A percentile compares a stretch with the other conserved stretches of the same genome.
Conservation (phyloP, 1,140 invertebrate genomes). For the Tyrophagus putrescentiae region DNA sequence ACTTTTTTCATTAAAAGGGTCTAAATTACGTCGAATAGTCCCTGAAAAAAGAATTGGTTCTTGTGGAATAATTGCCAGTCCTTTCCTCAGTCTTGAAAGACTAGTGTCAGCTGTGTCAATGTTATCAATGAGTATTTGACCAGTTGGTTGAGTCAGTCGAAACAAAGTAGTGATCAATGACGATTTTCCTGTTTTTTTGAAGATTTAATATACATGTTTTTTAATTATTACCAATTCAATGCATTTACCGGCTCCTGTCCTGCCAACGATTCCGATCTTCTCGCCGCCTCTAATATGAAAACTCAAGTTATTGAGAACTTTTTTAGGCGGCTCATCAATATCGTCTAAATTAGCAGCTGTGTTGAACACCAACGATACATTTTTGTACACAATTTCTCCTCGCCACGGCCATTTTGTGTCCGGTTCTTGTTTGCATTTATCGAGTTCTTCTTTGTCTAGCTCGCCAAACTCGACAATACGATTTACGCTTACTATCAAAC, state of each 20-base stretch:
- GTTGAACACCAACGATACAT: constrained; percentile 49
- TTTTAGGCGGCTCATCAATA: constrained; percentile 47
- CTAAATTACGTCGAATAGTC: constrained; percentile 50
- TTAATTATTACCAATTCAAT: no score
- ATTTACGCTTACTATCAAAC: constrained; percentile 57
- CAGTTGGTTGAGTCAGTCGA: background rate
- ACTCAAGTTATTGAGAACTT: constrained; percentile 48
- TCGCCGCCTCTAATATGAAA: constrained; percentile 36
- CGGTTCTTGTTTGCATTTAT: constrained; percentile 32
- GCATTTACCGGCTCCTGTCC: constrained; percentile 38
- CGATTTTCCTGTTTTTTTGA: no score
- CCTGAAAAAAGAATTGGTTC: background rate
- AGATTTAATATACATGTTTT: no score
- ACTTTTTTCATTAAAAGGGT: constrained; percentile 40
- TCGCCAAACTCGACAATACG: constrained; percentile 47
- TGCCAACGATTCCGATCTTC: constrained; percentile 37
- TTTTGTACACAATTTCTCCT: constrained; percentile 52
- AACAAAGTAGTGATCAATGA: constrained; percentile 23
- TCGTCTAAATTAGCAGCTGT: no score
- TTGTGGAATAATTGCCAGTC: background rate
- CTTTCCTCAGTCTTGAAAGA: background rate
- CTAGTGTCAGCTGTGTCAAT: background rate
- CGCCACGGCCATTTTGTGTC: constrained; percentile 45
- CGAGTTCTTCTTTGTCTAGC: constrained; percentile 43
- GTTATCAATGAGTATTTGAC: background rate